Conservation (phyloP, 1,140 invertebrate genomes). For the Ladona fulva region DNA sequence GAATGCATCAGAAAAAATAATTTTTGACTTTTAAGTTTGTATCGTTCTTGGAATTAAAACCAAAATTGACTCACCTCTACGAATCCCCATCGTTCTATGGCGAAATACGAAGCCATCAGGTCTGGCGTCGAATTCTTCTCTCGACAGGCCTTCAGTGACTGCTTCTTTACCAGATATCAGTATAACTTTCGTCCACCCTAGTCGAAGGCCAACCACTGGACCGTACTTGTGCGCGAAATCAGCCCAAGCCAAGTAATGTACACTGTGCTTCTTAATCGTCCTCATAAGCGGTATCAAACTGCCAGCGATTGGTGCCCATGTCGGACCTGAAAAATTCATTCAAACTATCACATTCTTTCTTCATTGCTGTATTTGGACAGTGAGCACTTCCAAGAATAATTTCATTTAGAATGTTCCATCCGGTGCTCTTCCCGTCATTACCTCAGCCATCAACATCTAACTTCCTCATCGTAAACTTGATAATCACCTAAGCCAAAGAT, state of each 20-base stretch:
- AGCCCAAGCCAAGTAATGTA: conserved; percentile 34
- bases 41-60: no score
- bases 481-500: no score
- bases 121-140: conserved; percentile 56
- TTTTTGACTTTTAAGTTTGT: no score
- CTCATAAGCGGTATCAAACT: conserved; percentile 30
- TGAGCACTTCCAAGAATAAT: no score
- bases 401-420: no score
- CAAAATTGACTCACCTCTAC: conserved; percentile 42
- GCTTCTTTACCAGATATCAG: conserved; percentile 49
- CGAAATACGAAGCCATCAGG: conserved; percentile 59
- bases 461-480: no score
- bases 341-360: no score
- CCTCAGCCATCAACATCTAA: no score
- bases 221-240: conserved; percentile 34
- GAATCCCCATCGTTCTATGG: conserved; percentile 50
- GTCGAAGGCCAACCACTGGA: conserved; percentile 39
- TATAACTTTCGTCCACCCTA: conserved; percentile 49
- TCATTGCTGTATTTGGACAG: no score
- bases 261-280: conserved; percentile 29
- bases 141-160: conserved; percentile 47
- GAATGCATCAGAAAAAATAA: no score
- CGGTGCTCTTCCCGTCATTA: no score
- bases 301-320: conserved; percentile 39
- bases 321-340: conserved; percentile 35